Base-by-base conservation (phyloP, 2,797 vertebrate species). In the Mormyrus proboscirostris region DNA sequence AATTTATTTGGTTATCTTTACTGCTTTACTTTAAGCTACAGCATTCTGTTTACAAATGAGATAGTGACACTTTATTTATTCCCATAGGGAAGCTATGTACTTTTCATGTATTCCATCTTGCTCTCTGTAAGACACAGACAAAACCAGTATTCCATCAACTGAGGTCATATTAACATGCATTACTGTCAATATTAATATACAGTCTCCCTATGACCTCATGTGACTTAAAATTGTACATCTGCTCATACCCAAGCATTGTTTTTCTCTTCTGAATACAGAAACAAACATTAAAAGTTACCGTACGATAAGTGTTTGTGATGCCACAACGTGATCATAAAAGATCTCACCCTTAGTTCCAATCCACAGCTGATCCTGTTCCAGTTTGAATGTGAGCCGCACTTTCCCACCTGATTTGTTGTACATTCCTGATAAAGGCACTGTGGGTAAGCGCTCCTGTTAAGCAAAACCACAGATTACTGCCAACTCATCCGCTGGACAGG, bases 311-410 rank as follows among this genome's bases (percentile, higher is more conserved):
- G 29, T 33, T 16, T 38, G 29, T 73, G 33, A 73, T 25, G 44
- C 47, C 44, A 84, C 82, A 29, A 84, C 0, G 22, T 29, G 29
- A 84, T 85, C 10, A 62, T 87, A 57, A 87, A 41, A 41, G 51
- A 51, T 14, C 94, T 96, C 93, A 99, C 99, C 99, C 96, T 99
- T 99, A 89, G 98, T 99, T 94, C 99, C 98, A 73, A 99, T 98
- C 99, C 99, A 99, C 88, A 99, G 95, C 94, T 99, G 99, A 95
- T 99, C 99, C 92, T 99, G 99, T 93, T 99, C 99, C 89, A 99
- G 97, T 95, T 99, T 99, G 93, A 99, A 99, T 88, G 99, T 99
- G 93, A 99, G 94, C 92, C 99, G 95, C 94, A 99, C 97, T 96
- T 99, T 99, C 62, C 98, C 98, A 90, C 98, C 98, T 5, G 99